These are phyloP conservation scores for Lipophrys pholis DNA, from an alignment of 2,113 vertebrate species.

Conservation along the genomic window DNA sequence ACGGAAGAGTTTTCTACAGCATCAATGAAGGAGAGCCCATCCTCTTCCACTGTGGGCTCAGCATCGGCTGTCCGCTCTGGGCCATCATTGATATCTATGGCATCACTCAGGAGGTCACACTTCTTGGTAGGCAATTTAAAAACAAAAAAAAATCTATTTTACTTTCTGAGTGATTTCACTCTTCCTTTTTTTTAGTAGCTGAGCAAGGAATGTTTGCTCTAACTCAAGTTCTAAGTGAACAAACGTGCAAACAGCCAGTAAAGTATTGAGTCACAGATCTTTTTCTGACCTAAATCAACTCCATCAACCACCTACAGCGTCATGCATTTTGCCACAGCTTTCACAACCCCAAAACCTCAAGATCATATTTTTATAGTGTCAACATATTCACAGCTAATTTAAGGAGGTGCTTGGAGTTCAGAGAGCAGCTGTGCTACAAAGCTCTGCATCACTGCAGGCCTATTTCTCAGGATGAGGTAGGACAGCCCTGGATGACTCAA, in stretches of 20 bases:
- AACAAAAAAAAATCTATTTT: neutral
- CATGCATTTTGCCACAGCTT: neutral
- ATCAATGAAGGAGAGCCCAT: slow-evolving; percentile 95
- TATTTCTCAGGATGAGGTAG: slow-evolving; percentile 15
- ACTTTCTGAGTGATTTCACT: neutral
- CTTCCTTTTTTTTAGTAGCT: neutral
- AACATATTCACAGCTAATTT: slow-evolving; percentile 60
- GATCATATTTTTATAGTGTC: slow-evolving; percentile 53
- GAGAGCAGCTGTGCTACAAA: slow-evolving; percentile 47
- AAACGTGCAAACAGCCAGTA: too few species aligned
- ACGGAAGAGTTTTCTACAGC: slow-evolving; percentile 97
- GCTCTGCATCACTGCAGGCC: slow-evolving; percentile 11
- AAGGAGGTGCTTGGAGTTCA: slow-evolving; percentile 49
- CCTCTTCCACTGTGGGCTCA: slow-evolving; percentile 97
- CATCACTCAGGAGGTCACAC: slow-evolving; percentile 96
- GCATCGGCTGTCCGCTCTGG: slow-evolving; percentile 95
- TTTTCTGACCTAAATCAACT: slow-evolving; percentile 1
- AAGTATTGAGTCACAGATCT: neutral
- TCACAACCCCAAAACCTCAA: slow-evolving; percentile 30
- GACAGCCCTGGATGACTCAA: neutral
- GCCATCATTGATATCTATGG: slow-evolving; percentile 98
- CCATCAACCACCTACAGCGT: slow-evolving; percentile 4
- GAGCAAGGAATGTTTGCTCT: neutral
- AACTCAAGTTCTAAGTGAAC: slow-evolving; percentile 13
- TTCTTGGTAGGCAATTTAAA: slow-evolving; percentile 87